These are phyloP conservation scores for Brachypterus glaber DNA, from an alignment of 2,888 invertebrate species.

Conservation along the genomic window DNA sequence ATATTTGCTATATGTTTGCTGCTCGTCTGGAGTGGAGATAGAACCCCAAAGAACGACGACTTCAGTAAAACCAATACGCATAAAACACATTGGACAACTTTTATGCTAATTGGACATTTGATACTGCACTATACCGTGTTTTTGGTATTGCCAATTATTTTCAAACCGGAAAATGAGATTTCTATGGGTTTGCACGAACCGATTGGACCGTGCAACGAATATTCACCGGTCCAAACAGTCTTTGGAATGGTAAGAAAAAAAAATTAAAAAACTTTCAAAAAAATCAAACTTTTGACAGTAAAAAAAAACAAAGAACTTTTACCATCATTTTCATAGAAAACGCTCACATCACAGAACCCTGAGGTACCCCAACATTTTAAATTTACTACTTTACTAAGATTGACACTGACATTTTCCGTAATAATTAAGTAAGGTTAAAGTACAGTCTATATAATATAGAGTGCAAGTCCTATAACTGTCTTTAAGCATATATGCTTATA, in stretches of 20 bases:
- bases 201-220: conserved; percentile 60
- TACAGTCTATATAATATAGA: no score
- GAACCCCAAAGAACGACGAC: conserved; percentile 38
- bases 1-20: conserved; percentile 51
- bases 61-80: conserved; percentile 12
- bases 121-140: conserved; percentile 56
- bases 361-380: no score
- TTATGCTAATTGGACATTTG: conserved; percentile 43
- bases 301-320: no score
- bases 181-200: conserved; percentile 66
- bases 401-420: no score
- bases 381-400: no score
- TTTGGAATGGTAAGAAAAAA: conserved; percentile 52
- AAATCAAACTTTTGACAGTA: conserved; percentile 7
- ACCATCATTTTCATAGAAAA: no score
- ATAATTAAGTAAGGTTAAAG: no score
- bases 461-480: no score
- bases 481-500: no score
- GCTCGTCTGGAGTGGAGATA: conserved; percentile 52
- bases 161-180: conserved; percentile 56
- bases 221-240: conserved; percentile 50
- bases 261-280: background rate
- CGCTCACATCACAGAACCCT: no score
- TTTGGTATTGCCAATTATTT: conserved; percentile 51
- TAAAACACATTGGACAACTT: conserved; percentile 30